phyloP scores from a whole-genome alignment of 2,113 vertebrate species.

The Perognathus longimembris region DNA sequence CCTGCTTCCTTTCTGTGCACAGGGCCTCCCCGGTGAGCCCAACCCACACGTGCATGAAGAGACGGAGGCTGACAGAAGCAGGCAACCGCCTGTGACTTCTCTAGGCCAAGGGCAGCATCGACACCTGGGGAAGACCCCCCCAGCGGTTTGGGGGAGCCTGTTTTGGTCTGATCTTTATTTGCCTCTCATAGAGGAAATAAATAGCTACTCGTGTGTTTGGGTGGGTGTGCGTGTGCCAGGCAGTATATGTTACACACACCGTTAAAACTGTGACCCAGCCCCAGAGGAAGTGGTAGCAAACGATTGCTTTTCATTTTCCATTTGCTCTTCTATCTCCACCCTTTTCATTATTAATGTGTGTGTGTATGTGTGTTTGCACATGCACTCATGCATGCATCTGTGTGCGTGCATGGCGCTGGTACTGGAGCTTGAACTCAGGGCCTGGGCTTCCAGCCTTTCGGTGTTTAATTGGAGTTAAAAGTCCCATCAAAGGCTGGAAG shows the following conservation, averaged over 20 bases:
- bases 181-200: conserved; percentile 80
- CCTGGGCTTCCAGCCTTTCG: too few species aligned
- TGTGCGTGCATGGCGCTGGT: too few species aligned
- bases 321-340: conserved; percentile 11
- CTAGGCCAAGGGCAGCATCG: neutral
- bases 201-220: conserved; percentile 64
- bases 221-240: conserved; percentile 1
- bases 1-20: neutral
- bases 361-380: too few species aligned
- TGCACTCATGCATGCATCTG: too few species aligned
- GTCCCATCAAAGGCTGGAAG: neutral
- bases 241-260: neutral
- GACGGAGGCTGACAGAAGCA: neutral
- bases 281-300: conserved; percentile 78
- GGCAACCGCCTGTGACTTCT: conserved; percentile 70
- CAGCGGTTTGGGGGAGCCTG: conserved; percentile 69
- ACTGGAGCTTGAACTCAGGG: too few species aligned
- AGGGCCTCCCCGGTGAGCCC: conserved; percentile 8
- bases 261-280: conserved; percentile 68
- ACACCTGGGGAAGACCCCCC: conserved; percentile 80
- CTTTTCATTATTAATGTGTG: neutral
- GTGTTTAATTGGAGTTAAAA: too few species aligned
- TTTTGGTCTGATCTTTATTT: conserved; percentile 78
- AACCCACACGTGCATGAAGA: conserved; percentile 47
- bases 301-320: conserved; percentile 76